Base-by-base conservation (phyloP, 2,888 invertebrate genomes). In the Drosophila falleni region DNA sequence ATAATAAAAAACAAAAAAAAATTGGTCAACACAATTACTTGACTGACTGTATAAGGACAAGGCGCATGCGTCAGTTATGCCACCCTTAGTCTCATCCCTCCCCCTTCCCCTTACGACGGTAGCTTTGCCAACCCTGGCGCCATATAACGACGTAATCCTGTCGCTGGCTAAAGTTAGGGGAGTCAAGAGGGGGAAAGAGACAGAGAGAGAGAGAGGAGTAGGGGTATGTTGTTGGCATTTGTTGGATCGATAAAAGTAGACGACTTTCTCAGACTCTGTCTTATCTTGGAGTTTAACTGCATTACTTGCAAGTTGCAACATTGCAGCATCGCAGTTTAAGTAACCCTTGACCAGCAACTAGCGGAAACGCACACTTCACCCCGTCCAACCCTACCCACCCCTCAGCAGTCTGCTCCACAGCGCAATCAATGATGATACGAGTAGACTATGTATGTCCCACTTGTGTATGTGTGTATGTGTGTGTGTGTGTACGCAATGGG, bases 91-190 rank as follows among this genome's bases (percentile, higher is more conserved):
- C 59, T 16, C 39, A 41, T 44, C 41, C 46, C 50, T 19, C 47
- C 13, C 41, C 15, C n/a, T n/a, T n/a, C n/a, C n/a, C n/a, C n/a
- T n/a, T n/a, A n/a, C 3, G 37, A 3, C 5, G 10, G 53, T 49
- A 23, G 56, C 39, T 31, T 44, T 53, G 61, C 46, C 80, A 76
- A 70, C 84, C 81, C 84, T 78, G 87, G 78, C 82, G 82, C 82
- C 84, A 85, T 71, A 67, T 62, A 81, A 68, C 85, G 73, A 87
- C 88, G 88, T 89, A 84, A 84, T 89, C 86, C 88, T 87, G 71
- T n/a, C n/a, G 42, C 11, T 29, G 42, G 50, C 44, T 16, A 54
- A 23, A 23, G 16, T 13, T 23, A 51, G 23, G 51, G 54, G 39
- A 37, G 44, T 16, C 6, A 29, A 3, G 15, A 2, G 5, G n/a